Percentiles rank a stretch among this genome's conserved stretches.
Evolutionary conservation across 2,888 invertebrate species (phyloP).

Genomic region (Catocala sponsa): DNA sequence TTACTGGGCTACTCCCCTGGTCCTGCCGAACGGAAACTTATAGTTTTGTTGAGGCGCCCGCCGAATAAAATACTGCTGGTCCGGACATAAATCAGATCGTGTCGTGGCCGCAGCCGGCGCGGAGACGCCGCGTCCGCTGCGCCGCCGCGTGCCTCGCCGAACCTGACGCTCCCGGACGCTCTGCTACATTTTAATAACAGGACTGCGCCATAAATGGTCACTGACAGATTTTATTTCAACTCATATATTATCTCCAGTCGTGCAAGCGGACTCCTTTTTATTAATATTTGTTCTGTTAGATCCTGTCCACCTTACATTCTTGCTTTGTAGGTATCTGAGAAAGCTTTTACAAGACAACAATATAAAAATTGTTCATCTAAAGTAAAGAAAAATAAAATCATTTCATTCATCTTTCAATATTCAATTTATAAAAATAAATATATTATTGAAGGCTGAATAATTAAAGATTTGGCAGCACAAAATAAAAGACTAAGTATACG

Average conservation of each 20-base stretch:
- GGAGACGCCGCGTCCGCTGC: slow-evolving; percentile 64
- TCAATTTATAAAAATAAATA: too few species aligned
- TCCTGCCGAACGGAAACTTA: slow-evolving; percentile 87
- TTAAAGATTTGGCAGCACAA: too few species aligned
- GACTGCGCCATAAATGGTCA: slow-evolving; percentile 82
- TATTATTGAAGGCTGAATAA: too few species aligned
- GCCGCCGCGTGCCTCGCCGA: slow-evolving; percentile 31
- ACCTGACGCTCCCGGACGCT: slow-evolving; percentile 49
- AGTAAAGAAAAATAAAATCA: too few species aligned
- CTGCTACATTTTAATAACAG: slow-evolving; percentile 86
- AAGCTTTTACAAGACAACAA: too few species aligned
- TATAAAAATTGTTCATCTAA: too few species aligned
- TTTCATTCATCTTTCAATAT: too few species aligned
- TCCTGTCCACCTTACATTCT: slow-evolving; percentile 13
- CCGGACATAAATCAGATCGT: slow-evolving; percentile 84
- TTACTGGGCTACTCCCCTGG: slow-evolving; percentile 85
- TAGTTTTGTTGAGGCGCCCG: slow-evolving; percentile 88
- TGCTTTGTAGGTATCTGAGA: background rate
- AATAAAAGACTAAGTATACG: too few species aligned
- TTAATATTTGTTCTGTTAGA: slow-evolving; percentile 59
- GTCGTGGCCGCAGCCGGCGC: slow-evolving; percentile 82
- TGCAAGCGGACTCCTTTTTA: slow-evolving; percentile 69
- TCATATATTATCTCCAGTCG: slow-evolving; percentile 79
- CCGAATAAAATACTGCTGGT: slow-evolving; percentile 87
- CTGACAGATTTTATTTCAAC: slow-evolving; percentile 84